These are phyloP conservation scores for Myotis myotis DNA, from an alignment of 2,797 vertebrate genomes.

Conservation along the genomic window DNA sequence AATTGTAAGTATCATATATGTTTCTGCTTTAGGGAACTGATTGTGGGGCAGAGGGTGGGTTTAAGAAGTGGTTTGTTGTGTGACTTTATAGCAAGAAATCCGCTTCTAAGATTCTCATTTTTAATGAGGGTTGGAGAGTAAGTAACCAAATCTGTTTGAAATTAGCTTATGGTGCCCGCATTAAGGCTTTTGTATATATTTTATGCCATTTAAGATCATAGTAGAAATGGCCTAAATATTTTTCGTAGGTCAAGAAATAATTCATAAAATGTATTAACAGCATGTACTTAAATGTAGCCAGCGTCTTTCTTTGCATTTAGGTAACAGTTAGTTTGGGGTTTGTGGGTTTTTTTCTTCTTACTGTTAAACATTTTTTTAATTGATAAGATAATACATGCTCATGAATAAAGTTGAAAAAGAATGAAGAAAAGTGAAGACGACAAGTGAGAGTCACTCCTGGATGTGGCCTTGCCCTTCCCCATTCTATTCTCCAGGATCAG, in stretches of 20 bases:
- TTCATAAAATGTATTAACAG: constrained; percentile 52
- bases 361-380: constrained; percentile 24
- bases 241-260: constrained; percentile 42
- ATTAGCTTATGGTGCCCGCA: constrained; percentile 75
- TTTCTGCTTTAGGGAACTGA: constrained; percentile 79
- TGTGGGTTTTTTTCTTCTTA: constrained; percentile 2
- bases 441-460: constrained; percentile 8
- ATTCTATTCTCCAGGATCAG: background rate
- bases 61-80: constrained; percentile 64
- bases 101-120: constrained; percentile 71
- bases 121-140: constrained; percentile 64
- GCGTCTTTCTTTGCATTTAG: constrained; percentile 32
- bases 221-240: background rate
- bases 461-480: background rate
- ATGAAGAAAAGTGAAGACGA: background rate
- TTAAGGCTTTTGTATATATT: constrained; percentile 71
- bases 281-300: constrained; percentile 19
- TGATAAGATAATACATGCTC: background rate
- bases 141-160: constrained; percentile 74
- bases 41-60: constrained; percentile 72
- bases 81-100: constrained; percentile 71
- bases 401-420: constrained; percentile 19
- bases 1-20: constrained; percentile 80
- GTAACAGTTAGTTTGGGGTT: constrained; percentile 34
- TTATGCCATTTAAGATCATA: constrained; percentile 41